Conservation (phyloP, 1,140 invertebrate species). For the Berghia stephanieae region DNA sequence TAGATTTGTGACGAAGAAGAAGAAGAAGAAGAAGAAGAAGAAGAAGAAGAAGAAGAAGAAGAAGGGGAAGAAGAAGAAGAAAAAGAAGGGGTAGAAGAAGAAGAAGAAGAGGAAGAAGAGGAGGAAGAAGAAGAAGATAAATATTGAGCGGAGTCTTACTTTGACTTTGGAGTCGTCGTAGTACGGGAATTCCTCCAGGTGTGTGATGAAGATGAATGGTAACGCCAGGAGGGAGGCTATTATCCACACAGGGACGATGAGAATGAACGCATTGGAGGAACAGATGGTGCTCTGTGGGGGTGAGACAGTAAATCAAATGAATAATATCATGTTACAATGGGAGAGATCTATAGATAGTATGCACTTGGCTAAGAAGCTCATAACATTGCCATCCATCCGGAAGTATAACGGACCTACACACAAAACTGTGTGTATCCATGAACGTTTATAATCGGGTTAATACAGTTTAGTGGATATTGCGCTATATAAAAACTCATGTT, state of each 20-base stretch:
- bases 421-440: too few species aligned
- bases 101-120: background rate
- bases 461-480: too few species aligned
- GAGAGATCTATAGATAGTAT: too few species aligned
- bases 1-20: too few species aligned
- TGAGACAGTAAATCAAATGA: too few species aligned
- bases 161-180: conserved; percentile 38
- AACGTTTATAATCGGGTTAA: too few species aligned
- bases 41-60: background rate
- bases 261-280: conserved; percentile 5
- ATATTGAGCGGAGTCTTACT: conserved; percentile 34
- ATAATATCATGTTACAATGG: too few species aligned
- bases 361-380: too few species aligned
- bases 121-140: background rate
- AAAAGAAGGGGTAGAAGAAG: background rate
- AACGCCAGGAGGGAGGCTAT: conserved; percentile 34
- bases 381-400: too few species aligned
- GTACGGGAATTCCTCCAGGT: conserved; percentile 33
- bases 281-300: too few species aligned
- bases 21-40: background rate
- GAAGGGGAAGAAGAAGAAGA: background rate
- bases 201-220: conserved; percentile 47
- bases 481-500: too few species aligned
- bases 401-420: too few species aligned
- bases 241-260: conserved; percentile 36